Conservation (phyloP, 2,113 vertebrate species). For the Cinclus cinclus region DNA sequence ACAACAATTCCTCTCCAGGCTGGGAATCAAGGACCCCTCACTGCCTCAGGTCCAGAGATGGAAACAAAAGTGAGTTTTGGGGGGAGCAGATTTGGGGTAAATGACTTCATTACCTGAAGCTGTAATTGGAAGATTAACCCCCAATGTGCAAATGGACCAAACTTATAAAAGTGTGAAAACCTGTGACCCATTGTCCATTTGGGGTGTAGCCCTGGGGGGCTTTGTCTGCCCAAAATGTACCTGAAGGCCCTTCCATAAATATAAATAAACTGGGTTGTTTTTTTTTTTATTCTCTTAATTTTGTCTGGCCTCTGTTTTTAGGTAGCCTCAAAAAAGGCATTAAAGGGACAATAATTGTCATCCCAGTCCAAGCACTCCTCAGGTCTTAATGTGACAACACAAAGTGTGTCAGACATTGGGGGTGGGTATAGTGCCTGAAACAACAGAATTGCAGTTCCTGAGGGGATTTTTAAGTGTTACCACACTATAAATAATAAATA, state of each 20-base stretch:
- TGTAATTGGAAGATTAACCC: not conserved
- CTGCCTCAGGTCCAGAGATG: not conserved
- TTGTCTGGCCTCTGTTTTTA: not conserved
- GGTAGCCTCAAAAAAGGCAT: not conserved
- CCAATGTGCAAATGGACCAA: not conserved
- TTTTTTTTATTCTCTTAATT: not conserved
- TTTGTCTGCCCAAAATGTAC: accelerated
- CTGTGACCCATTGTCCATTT: accelerated
- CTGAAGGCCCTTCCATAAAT: not conserved
- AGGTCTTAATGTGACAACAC: not conserved
- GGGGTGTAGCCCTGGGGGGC: not conserved
- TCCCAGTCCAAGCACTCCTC: not conserved
- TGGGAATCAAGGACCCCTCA: not conserved
- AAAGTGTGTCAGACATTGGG: not conserved
- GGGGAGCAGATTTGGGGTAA: not conserved
- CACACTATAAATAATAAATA: not conserved
- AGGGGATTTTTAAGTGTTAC: not conserved
- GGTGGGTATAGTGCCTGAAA: not conserved
- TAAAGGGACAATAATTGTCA: not conserved
- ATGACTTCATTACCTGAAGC: not conserved
- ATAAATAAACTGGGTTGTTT: too few relatives aligned
- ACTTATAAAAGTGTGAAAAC: not conserved
- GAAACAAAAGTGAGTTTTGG: not conserved
- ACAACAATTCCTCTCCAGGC: not conserved
- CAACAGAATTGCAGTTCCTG: not conserved